Base-by-base conservation (phyloP, 2,888 invertebrate species). In the Erebia palarica region DNA sequence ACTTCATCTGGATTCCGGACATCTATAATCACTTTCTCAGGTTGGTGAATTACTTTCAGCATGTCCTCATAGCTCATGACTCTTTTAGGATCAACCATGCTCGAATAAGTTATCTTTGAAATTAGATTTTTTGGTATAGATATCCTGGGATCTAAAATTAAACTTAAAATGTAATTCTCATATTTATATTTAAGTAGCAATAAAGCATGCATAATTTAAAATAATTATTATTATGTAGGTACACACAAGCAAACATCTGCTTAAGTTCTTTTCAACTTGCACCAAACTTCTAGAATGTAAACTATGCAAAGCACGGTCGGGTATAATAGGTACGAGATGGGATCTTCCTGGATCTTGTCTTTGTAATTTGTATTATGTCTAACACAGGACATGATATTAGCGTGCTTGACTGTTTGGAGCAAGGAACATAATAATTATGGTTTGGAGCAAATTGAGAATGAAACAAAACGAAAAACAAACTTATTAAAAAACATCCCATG, bases 1-100 rank as follows among this genome's bases (percentile, higher is more conserved):
- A 97, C 89, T 89, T 97, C 97, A 8, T 94, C 87, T 21, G 96
- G 96, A 81, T 96, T 96, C 58, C 97, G 95, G 0, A 97, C 97
- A 91, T 97, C 97, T 78, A 97, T 95, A 8, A 97, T 94, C 3
- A 96, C 85, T 77, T 94, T 93, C 65, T 88, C 82, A 5, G 91
- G 88, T 69, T 90, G 83, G 60, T 90, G 77, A 57, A 92, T 87
- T 1, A 87, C 84, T 75, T 90, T 86, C 65, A 90, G 72, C 84
- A 93, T 85, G 47, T 93, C 91, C 69, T 92, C 91, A 72, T 90
- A 92, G 71, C 87, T 88, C 3, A 91, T 76, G 7, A 92, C 86
- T 78, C 84, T 80, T 69, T 84, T 84, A 51, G 89, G 87, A 72
- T 91, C 91, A 16, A 87, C 88, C 91, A 91, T 92, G 42, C 78